These are phyloP conservation scores for Lordiphosa collinella DNA, from an alignment of 1,140 invertebrate genomes.

Conservation along the genomic window DNA sequence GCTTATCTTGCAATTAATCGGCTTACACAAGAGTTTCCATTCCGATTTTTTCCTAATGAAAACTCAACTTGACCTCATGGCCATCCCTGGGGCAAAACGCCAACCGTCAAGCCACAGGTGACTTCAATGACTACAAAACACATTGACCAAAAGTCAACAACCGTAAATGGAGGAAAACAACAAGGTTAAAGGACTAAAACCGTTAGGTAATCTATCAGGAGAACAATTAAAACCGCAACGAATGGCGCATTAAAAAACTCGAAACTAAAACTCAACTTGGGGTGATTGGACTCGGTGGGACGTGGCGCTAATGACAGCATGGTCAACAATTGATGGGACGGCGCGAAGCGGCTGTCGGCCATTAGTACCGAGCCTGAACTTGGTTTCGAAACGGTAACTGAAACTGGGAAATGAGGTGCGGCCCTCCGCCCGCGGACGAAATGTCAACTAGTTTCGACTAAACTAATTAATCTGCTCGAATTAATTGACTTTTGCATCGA, in stretches of 20 bases:
- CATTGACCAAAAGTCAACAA: conserved; percentile 42
- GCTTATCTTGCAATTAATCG: too few species aligned
- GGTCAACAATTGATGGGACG: conserved; percentile 52
- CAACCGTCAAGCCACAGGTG: too few species aligned
- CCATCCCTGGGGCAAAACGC: too few species aligned
- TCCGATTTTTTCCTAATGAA: too few species aligned
- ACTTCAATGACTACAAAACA: too few species aligned
- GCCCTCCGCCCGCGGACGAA: conserved; percentile 31
- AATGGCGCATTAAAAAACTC: conserved; percentile 64
- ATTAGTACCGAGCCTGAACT: conserved; percentile 51
- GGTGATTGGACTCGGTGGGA: conserved; percentile 39
- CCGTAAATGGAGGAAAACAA: conserved; percentile 18
- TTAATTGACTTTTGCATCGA: conserved; percentile 72
- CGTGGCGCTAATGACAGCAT: conserved; percentile 56
- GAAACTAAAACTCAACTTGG: conserved; percentile 21
- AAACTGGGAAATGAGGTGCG: conserved; percentile 50
- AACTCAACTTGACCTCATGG: too few species aligned
- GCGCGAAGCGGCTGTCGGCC: conserved; percentile 20
- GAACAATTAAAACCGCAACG: conserved; percentile 55
- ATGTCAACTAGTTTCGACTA: conserved; percentile 65
- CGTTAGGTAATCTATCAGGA: conserved; percentile 52
- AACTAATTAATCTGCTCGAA: conserved; percentile 71
- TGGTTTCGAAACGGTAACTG: conserved; percentile 27
- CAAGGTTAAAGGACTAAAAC: conserved; percentile 22
- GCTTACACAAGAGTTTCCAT: too few species aligned